Percentiles rank a stretch among this genome's conserved stretches.
Evolutionary conservation across 2,113 vertebrate genomes (phyloP).

Genomic region (Picathartes gymnocephalus): DNA sequence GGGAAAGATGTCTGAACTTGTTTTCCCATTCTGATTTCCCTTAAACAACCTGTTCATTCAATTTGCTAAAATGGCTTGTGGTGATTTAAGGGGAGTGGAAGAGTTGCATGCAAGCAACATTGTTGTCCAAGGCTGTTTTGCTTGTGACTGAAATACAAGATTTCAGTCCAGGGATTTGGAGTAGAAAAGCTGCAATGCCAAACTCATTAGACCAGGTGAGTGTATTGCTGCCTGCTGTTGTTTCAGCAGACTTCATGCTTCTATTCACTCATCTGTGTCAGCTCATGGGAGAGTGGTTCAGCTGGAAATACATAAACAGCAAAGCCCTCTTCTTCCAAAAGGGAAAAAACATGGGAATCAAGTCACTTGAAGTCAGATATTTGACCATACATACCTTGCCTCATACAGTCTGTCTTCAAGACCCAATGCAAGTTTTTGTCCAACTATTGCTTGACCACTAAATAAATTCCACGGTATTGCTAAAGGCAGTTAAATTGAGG

Average conservation of each 20-base stretch:
- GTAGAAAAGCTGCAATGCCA: background rate
- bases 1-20: background rate
- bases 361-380: background rate
- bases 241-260: background rate
- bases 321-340: background rate
- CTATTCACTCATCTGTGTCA: background rate
- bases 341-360: background rate
- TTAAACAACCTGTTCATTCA: background rate
- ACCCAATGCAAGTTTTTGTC: background rate
- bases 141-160: background rate
- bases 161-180: background rate
- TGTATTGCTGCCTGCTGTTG: background rate
- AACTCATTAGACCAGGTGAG: background rate
- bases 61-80: background rate
- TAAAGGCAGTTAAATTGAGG: background rate
- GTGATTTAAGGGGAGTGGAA: background rate
- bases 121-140: background rate
- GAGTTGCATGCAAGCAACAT: background rate
- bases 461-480: background rate
- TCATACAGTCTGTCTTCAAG: background rate
- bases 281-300: background rate
- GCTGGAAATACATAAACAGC: background rate
- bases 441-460: background rate
- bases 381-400: background rate
- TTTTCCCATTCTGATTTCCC: background rate